Conservation (phyloP, 2,797 vertebrate species). For the Hozukius guyotensis region DNA sequence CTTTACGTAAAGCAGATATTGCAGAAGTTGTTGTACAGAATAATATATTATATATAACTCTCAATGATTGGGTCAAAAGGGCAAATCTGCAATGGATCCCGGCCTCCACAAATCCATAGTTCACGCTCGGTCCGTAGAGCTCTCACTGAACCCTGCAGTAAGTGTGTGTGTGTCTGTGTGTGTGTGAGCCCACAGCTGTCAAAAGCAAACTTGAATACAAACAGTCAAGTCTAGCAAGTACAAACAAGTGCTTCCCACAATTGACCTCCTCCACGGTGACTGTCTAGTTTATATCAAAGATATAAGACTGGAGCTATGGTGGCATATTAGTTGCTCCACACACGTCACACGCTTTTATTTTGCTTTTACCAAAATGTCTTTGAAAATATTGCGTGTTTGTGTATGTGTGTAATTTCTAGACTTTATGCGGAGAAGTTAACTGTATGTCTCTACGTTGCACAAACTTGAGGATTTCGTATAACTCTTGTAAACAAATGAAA, state of each 20-base stretch:
- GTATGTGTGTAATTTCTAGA: background rate
- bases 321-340: constrained; percentile 10
- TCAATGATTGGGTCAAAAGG: constrained; percentile 35
- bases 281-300: constrained; percentile 20
- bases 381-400: background rate
- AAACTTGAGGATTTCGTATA: background rate
- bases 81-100: constrained; percentile 17
- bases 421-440: background rate
- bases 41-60: background rate
- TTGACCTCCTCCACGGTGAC: constrained; percentile 16
- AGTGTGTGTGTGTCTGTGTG: background rate
- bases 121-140: constrained; percentile 11
- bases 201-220: constrained; percentile 29
- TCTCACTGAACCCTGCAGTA: background rate
- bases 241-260: constrained; percentile 33
- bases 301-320: background rate
- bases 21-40: constrained; percentile 24
- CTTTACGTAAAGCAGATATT: constrained; percentile 15
- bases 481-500: background rate
- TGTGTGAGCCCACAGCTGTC: constrained; percentile 21
- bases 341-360: background rate
- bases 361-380: background rate
- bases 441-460: too few relatives aligned
- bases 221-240: constrained; percentile 24
- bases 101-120: constrained; percentile 52